A percentile compares a stretch with the other conserved stretches of the same genome.
These are phyloP conservation scores for Ovis aries DNA, from an alignment of 2,113 vertebrate genomes.

Conservation along the genomic window ARS-UI_Ramb_v3.0 NC_056066.1:81397001-81397500, in stretches of 20 bases:
- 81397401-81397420: background rate
- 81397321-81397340: accelerated
- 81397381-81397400: background rate
- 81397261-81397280: background rate
- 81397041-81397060: background rate
- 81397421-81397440: background rate
- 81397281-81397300: accelerated
- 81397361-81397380: background rate
- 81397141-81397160: background rate
- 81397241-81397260: background rate
- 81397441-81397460: background rate
- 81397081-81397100: background rate
- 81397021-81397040: background rate
- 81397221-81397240: background rate
- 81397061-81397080: background rate
- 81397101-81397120: background rate
- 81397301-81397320: background rate
- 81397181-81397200: background rate
- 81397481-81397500: background rate
- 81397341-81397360: background rate
- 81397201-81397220: background rate
- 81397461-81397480: background rate
- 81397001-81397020: background rate
- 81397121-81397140: accelerated
- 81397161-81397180: background rate